phyloP scores from a whole-genome alignment of 2,888 invertebrate species.

The Sussaba pulchella region DNA sequence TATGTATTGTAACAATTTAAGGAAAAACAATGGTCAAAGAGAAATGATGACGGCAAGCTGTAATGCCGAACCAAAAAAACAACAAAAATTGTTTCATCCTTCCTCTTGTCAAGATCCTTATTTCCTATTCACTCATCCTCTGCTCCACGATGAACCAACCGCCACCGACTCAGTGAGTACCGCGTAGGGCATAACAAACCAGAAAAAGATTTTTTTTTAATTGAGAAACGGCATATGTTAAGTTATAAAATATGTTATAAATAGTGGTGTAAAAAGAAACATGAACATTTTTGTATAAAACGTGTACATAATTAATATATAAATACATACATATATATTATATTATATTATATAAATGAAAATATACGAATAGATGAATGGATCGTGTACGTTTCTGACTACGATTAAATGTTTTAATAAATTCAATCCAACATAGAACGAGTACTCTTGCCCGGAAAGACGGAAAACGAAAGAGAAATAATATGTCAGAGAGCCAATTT shows the following conservation, averaged over 20 bases:
- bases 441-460: not conserved
- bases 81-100: slow-evolving; percentile 34
- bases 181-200: slow-evolving; percentile 42
- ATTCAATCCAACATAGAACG: not conserved
- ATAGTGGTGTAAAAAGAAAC: slow-evolving; percentile 81
- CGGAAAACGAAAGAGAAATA: not conserved
- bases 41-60: slow-evolving; percentile 42
- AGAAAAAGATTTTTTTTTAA: slow-evolving; percentile 11
- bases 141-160: slow-evolving; percentile 57
- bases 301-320: slow-evolving; percentile 83
- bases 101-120: slow-evolving; percentile 37
- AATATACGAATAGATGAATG: slow-evolving; percentile 71
- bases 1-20: slow-evolving; percentile 76
- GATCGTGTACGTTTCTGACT: slow-evolving; percentile 60
- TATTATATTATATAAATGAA: slow-evolving; percentile 69
- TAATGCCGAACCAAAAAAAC: slow-evolving; percentile 45
- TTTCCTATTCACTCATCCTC: slow-evolving; percentile 30
- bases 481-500: not conserved
- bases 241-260: slow-evolving; percentile 71
- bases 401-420: not conserved
- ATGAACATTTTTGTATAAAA: slow-evolving; percentile 82
- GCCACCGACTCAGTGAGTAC: slow-evolving; percentile 31
- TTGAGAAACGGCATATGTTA: slow-evolving; percentile 50
- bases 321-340: slow-evolving; percentile 73
- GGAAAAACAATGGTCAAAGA: slow-evolving; percentile 22